These are phyloP conservation scores for Drosophila greeni DNA, from an alignment of 2,888 invertebrate species.

Conservation along the genomic window DNA sequence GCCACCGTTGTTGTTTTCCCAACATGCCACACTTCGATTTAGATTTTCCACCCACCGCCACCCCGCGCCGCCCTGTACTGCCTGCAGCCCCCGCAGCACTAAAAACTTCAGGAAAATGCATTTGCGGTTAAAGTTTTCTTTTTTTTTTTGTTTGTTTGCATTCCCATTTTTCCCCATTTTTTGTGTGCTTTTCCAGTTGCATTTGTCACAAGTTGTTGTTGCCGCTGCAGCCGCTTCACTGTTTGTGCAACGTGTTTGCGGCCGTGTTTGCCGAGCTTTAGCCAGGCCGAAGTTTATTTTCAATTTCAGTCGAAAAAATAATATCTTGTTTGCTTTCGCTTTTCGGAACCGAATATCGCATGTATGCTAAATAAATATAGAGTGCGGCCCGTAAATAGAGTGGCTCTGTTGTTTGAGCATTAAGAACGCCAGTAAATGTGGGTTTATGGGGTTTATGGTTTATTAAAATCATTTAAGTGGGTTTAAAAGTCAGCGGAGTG, in stretches of 20 bases:
- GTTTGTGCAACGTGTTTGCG: conserved; percentile 73
- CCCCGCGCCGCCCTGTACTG: background rate
- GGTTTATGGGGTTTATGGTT: conserved; percentile 2
- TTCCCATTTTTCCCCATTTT: conserved; percentile 13
- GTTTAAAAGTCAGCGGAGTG: background rate
- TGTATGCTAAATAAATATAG: conserved; percentile 30
- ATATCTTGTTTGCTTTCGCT: conserved; percentile 59
- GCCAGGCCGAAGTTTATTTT: conserved; percentile 39
- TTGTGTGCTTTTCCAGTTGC: conserved; percentile 28
- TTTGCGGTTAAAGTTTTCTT: conserved; percentile 49
- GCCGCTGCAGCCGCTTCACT: conserved; percentile 46
- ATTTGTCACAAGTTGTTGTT: conserved; percentile 48
- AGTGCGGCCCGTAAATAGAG: background rate
- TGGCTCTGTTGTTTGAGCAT: background rate
- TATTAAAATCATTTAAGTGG: background rate
- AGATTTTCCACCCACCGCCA: conserved; percentile 21
- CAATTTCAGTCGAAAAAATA: conserved; percentile 43
- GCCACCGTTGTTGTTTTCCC: conserved; percentile 59
- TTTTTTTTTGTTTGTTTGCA: conserved; percentile 8
- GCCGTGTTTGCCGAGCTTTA: conserved; percentile 67
- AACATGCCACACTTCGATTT: conserved; percentile 57
- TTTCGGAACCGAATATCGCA: conserved; percentile 32
- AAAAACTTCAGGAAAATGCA: conserved; percentile 53
- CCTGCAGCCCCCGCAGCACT: conserved; percentile 20
- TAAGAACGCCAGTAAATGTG: conserved; percentile 3